Evolutionary conservation across 2,888 invertebrate species (phyloP), one percentile per base, ranked within the genome.

Genomic region (Chrysotoxum bicinctum): DNA sequence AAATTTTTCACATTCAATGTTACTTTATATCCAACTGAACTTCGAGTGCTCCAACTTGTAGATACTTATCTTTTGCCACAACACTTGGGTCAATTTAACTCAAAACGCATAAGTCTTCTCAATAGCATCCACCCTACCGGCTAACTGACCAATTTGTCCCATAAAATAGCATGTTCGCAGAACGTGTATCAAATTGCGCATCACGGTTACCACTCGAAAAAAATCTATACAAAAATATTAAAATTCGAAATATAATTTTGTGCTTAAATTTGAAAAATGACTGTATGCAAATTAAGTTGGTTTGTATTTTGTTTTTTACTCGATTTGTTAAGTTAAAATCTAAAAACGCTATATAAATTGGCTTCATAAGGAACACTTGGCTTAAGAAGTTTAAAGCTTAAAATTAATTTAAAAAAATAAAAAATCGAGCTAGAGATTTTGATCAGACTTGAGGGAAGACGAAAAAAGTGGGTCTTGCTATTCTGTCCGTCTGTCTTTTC

Each of bases 141-240:
- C 78, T 77, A 83, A 78, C 83, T 74, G 56, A 50, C 79, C 84
- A 84, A 84, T 84, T 84, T 84, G 84, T 84, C 75, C 50, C 69
- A 81, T 81, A 81, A 76, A 81, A 72, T 35, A 50, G 50, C 21
- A 35, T 35, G 5, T 21, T 48, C 48, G 23, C 1, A 30, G n/a
- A 35, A 35, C 30, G 48, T 64, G 50, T 66, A 66, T 66, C 35
- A 66, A 66, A 50, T 66, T 50, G 35, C 50, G 9, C 50, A 50
- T 50, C 50, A 58, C 1, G 58, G 58, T 58, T 58, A 21, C 58
- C 58, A 58, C 37, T 40, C 4, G 40, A 40, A 40, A 40, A 35
- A 12, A 35, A 37, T 10, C 12, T 9, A 37, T 4, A 12, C 14
- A 5, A 37, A 37, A 1, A 5, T 14, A 3, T 26, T 7, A 26